Evolutionary conservation across 2,113 vertebrate genomes (phyloP).

Genomic region (Cinclus cinclus): DNA sequence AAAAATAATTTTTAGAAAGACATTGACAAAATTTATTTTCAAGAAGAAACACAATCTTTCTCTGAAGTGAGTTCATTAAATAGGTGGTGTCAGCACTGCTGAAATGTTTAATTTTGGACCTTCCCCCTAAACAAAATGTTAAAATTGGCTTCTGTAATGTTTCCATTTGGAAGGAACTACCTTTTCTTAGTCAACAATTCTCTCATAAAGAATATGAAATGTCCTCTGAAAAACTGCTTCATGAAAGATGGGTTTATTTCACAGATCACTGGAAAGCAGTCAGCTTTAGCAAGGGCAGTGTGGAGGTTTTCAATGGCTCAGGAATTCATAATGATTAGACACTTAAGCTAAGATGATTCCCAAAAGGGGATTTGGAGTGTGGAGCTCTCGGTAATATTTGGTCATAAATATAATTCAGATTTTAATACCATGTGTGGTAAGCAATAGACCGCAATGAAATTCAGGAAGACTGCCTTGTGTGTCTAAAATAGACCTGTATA

Average conservation of each 20-base stretch:
- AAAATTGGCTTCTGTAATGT: background rate
- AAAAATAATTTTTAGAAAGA: background rate
- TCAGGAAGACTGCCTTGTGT: background rate
- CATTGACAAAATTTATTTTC: background rate
- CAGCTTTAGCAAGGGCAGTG: background rate
- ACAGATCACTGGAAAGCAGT: background rate
- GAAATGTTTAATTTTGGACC: background rate
- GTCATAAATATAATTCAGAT: conserved; percentile 25
- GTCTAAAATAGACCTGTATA: background rate
- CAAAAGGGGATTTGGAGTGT: background rate
- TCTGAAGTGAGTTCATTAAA: background rate
- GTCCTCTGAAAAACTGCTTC: background rate
- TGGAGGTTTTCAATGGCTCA: conserved; percentile 3
- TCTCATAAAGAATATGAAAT: background rate
- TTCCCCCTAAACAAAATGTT: background rate
- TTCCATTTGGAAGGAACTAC: background rate
- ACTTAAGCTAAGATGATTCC: background rate
- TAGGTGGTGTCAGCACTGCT: background rate
- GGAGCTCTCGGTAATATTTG: background rate
- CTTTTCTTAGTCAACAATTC: background rate
- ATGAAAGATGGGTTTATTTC: background rate
- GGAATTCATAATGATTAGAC: background rate
- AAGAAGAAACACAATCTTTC: background rate
- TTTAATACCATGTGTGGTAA: conserved; percentile 24
- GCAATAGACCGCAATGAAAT: background rate